Percentiles rank a stretch among this genome's conserved stretches.
phyloP scores from a whole-genome alignment of 2,113 vertebrate genomes.

The western clawed frog (Xenopus tropicalis) region DNA sequence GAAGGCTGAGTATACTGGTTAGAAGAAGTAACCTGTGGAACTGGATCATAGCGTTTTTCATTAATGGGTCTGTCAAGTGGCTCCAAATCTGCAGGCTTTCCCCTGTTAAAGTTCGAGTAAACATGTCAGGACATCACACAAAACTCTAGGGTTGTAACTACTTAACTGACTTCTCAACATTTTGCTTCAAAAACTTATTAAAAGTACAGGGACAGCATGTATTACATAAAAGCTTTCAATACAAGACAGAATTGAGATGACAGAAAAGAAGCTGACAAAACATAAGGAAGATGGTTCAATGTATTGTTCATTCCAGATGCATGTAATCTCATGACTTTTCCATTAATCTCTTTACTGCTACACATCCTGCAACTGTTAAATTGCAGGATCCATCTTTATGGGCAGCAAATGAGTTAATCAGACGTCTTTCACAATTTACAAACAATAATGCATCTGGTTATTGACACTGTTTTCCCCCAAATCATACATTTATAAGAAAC shows the following conservation, averaged over 20 bases:
- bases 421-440: slow-evolving; percentile 2
- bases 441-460: background rate
- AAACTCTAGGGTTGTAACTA: slow-evolving; percentile 41
- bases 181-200: slow-evolving; percentile 42
- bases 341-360: slow-evolving; percentile 15
- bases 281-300: slow-evolving; percentile 60
- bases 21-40: slow-evolving; percentile 71
- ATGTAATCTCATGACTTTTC: background rate
- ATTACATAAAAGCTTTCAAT: slow-evolving; percentile 45
- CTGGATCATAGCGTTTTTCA: slow-evolving; percentile 83
- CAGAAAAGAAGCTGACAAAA: slow-evolving; percentile 55
- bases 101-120: slow-evolving; percentile 59
- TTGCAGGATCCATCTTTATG: background rate
- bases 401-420: slow-evolving; percentile 17
- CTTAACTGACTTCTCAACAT: slow-evolving; percentile 9
- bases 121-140: slow-evolving; percentile 47
- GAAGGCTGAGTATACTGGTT: slow-evolving; percentile 74
- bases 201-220: slow-evolving; percentile 50
- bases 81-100: slow-evolving; percentile 68
- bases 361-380: slow-evolving; percentile 10
- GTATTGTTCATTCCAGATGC: slow-evolving; percentile 54
- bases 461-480: background rate
- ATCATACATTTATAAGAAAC: background rate
- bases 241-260: slow-evolving; percentile 54
- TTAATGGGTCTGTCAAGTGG: slow-evolving; percentile 75